A percentile compares a stretch with the other conserved stretches of the same genome.
Evolutionary conservation across 64 coral and sea anemone genomes (phyloP).

Genomic region (Montipora sp.): DNA sequence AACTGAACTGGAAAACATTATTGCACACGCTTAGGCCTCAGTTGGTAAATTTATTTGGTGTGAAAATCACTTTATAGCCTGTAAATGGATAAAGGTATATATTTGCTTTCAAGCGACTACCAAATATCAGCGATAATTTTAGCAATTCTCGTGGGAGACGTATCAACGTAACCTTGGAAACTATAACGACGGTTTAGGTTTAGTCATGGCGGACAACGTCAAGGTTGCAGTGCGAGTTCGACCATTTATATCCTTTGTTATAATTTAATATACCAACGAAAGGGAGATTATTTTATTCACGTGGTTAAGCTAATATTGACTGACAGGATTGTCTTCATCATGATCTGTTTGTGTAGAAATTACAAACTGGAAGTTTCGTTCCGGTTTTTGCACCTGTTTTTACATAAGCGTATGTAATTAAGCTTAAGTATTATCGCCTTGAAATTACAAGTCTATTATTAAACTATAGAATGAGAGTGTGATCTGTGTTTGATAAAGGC

Average conservation of each 20-base stretch:
- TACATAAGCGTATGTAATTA: too few species aligned
- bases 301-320: slow-evolving; percentile 9
- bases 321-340: too few species aligned
- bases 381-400: too few species aligned
- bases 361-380: not conserved
- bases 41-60: not conserved
- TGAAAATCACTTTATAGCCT: not conserved
- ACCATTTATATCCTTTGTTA: slow-evolving; percentile 92
- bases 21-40: too few species aligned
- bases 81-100: too few species aligned
- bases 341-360: not conserved
- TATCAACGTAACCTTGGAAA: slow-evolving; percentile 27
- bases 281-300: not conserved
- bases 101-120: not conserved
- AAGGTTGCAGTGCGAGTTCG: slow-evolving; percentile 85
- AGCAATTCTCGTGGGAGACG: not conserved
- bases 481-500: too few species aligned
- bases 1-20: too few species aligned
- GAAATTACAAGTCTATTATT: too few species aligned
- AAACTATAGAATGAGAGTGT: too few species aligned
- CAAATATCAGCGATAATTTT: not conserved
- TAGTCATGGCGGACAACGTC: slow-evolving; percentile 88
- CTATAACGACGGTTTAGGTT: not conserved
- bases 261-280: not conserved
- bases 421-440: too few species aligned